phyloP scores from a whole-genome alignment of 1,140 invertebrate genomes.

The Brevipalpus yothersi region DNA sequence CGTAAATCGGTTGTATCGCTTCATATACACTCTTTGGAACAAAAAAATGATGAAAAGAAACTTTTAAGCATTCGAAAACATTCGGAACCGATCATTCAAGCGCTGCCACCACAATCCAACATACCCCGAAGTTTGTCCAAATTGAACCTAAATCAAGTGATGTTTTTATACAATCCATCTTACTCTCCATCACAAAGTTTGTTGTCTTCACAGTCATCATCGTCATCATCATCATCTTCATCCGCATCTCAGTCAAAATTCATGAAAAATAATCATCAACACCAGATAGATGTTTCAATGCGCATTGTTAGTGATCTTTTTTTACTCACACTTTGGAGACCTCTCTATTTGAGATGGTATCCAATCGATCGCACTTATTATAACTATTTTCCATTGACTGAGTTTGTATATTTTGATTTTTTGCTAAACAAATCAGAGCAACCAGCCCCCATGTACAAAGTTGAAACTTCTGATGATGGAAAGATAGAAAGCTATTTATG shows the following conservation, averaged over 20 bases:
- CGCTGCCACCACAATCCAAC: not conserved
- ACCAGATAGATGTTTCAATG: not conserved
- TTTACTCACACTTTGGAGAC: conserved; percentile 3
- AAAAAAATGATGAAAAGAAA: not conserved
- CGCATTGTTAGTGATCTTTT: not conserved
- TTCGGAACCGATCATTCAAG: not conserved
- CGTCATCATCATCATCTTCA: too few species aligned
- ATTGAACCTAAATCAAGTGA: not conserved
- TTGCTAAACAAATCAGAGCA: not conserved
- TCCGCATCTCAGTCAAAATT: too few species aligned
- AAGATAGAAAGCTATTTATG: not conserved
- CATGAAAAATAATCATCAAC: not conserved
- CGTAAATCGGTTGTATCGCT: not conserved
- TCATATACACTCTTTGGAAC: not conserved
- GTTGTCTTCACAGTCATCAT: not conserved
- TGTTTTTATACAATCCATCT: conserved; percentile 2
- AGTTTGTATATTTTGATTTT: conserved; percentile 4
- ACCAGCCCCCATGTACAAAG: not conserved
- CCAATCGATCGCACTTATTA: not conserved
- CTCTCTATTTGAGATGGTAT: conserved; percentile 9
- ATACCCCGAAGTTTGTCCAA: not conserved
- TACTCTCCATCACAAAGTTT: not conserved
- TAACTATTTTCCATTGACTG: not conserved
- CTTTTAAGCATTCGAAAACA: not conserved
- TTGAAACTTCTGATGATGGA: not conserved